phyloP scores from a whole-genome alignment of 1,140 invertebrate species.

The Zophobas morio region DNA sequence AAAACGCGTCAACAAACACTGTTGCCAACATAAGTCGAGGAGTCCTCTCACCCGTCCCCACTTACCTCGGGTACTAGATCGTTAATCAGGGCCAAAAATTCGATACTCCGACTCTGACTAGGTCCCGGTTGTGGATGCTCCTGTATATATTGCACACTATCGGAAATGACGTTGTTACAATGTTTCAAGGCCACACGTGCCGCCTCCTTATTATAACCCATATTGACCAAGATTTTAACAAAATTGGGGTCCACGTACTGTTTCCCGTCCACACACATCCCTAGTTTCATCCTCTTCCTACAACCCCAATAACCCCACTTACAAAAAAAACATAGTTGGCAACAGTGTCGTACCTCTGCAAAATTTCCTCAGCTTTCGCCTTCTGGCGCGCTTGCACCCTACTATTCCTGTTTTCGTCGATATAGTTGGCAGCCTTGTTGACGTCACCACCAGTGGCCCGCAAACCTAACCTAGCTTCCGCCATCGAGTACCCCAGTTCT shows the following conservation, averaged over 20 bases:
- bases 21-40: no score
- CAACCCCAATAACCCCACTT: slow-evolving; percentile 32
- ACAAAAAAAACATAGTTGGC: slow-evolving; percentile 4
- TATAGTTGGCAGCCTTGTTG: slow-evolving; percentile 75
- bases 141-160: slow-evolving; percentile 77
- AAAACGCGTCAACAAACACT: no score
- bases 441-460: slow-evolving; percentile 75
- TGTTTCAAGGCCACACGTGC: slow-evolving; percentile 74
- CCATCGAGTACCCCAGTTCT: slow-evolving; percentile 74
- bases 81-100: slow-evolving; percentile 67
- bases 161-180: slow-evolving; percentile 77
- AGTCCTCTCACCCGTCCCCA: not conserved
- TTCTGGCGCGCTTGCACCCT: slow-evolving; percentile 70
- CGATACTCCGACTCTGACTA: slow-evolving; percentile 60
- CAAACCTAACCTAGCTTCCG: slow-evolving; percentile 77
- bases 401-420: slow-evolving; percentile 73
- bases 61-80: slow-evolving; percentile 67
- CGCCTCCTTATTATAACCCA: slow-evolving; percentile 76
- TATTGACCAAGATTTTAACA: slow-evolving; percentile 73
- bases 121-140: slow-evolving; percentile 70
- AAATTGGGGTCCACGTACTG: slow-evolving; percentile 71
- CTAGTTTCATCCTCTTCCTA: slow-evolving; percentile 68
- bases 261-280: slow-evolving; percentile 68
- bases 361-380: slow-evolving; percentile 70
- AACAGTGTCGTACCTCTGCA: slow-evolving; percentile 64